Conservation (phyloP, 2,113 vertebrate genomes). For the Alces alces region DNA sequence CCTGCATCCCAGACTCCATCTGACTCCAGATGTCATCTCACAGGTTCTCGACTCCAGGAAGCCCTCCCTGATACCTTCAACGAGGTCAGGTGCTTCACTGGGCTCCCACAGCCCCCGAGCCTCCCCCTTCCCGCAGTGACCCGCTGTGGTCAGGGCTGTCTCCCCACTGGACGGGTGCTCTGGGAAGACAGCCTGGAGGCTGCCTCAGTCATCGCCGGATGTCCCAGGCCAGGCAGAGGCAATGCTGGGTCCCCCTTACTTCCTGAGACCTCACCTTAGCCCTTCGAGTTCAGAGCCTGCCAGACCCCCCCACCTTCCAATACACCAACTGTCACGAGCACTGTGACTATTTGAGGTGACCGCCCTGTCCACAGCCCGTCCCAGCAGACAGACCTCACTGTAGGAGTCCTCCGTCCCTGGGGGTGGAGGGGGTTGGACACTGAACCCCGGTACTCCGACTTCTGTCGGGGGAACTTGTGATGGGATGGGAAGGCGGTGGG, state of each 20-base stretch:
- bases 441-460: not conserved
- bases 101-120: not conserved
- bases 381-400: not conserved
- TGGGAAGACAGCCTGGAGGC: not conserved
- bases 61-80: not conserved
- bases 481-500: not conserved
- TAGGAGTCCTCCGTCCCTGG: not conserved
- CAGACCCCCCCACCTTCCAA: not conserved
- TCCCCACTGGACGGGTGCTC: not conserved
- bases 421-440: not conserved
- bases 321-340: not conserved
- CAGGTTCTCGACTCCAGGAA: not conserved
- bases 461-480: not conserved
- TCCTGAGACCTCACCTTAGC: not conserved
- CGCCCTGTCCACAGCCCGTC: not conserved
- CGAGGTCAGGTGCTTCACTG: not conserved
- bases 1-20: not conserved
- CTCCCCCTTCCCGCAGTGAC: not conserved
- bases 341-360: not conserved
- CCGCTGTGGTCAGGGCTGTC: not conserved
- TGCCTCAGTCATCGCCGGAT: accelerated
- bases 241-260: not conserved
- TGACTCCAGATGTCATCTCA: not conserved
- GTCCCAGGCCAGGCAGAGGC: too few relatives aligned
- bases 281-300: not conserved